Evolutionary conservation across 2,113 vertebrate genomes (phyloP), one percentile per base, ranked within the genome.

Genomic region (Chaenogobius annularis): DNA sequence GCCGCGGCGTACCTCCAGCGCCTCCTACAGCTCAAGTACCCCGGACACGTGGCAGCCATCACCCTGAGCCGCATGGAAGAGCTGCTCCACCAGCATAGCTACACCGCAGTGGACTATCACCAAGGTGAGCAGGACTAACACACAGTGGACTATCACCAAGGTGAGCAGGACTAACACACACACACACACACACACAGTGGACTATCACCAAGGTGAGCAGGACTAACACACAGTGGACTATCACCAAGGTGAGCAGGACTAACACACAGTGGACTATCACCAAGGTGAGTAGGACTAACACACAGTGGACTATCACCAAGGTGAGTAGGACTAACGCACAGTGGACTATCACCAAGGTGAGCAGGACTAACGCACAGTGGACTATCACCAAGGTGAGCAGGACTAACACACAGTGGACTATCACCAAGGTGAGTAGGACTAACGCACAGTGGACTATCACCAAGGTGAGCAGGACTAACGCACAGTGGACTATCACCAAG

Each of bases 21-120:
- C 0, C 95, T 99, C 37, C 94, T 99, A 15, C 98, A 99, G 89
- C 94, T 99, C 2, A 99, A 99, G 73, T 99, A 99, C 58, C 98
- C 97, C 0, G 97, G 95, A 10, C 96, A 98, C 52, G 92, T 97
- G 1, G 92, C 95, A 0, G 95, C 96, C 55, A 93, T 98, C 80
- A 98, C 97, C 0, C 95, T 97, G 17, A 98, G 96, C 83, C 96
- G 97, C 31, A 96, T 96, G 94, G 98, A 99, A 87, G 96, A 99
- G 78, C 95, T 99, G 63, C 91, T 98, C 68, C 97, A 99, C 0
- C 94, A 96, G 48, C 97, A 98, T 80, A 97, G 97, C 89, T 99
- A 99, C 79, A 66, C 95, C 0, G 96, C 97, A 0, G 89, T 93
- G 35, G 96, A 99, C 86, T 99, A 99, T 10, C 90, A 84, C 7